Evolutionary conservation across 1,140 invertebrate genomes (phyloP), one percentile per base, ranked within the genome.

Genomic region (Papilio aristodemus): DNA sequence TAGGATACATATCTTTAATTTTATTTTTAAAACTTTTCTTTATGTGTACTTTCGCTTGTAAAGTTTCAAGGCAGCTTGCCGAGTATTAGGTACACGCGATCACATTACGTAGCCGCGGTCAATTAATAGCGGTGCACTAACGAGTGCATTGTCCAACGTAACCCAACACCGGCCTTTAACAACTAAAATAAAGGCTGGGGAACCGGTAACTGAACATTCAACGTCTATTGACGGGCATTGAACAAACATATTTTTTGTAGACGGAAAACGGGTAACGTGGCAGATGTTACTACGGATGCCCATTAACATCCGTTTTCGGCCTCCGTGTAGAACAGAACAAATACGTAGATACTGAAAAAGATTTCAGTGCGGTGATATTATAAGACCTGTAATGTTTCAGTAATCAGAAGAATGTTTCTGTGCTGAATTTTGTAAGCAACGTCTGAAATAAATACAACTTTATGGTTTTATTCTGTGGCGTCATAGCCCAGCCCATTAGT

Each of bases 101-200:
- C 54, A 57, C 14, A 59, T 59, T 59, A 14, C 25, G n/a, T n/a
- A 4, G 32, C 14, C 27, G 8, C 27, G 10, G 32, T 59, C 58
- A 59, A 36, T 59, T 59, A 59, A 32, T 59, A 37, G 58, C 14
- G 6, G 32, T 36, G 14, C 9, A 59, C 58, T 59, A 59, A 59
- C 32, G 58, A 59, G 58, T 59, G 27, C 58, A 59, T 59, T 59
- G 58, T 59, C 32, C 58, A 32, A 7, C 13, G 58, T 8, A 59
- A 59, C 58, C 37, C 32, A 25, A 59, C 32, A 37, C 58, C 58
- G n/a, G 13, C n/a, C 32, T 36, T n/a, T 59, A 50, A 50, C 43
- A 19, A 50, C 43, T 14, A 59, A 59, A 59, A 6, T 59, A 37
- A 59, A 37, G 58, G 25, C 27, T 0, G 27, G 27, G 27, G 14